phyloP scores from a whole-genome alignment of 2,888 invertebrate species.

The Alentia gelatinosa region DNA sequence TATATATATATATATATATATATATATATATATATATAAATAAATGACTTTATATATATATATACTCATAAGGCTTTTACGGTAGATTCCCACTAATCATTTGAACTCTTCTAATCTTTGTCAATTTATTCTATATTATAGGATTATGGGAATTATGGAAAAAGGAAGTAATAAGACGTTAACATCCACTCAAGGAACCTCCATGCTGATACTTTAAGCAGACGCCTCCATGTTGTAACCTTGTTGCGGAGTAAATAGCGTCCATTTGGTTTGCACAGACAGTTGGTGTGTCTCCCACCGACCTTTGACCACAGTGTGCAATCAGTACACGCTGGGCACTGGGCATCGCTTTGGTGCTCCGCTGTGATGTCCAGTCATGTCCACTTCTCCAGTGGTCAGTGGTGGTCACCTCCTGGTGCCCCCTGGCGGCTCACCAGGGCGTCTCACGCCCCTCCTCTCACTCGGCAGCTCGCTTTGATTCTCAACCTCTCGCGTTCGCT shows the following conservation, averaged over 20 bases:
- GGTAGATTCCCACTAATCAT: too few species aligned
- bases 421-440: background rate
- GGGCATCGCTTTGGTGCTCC: background rate
- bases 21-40: conserved; percentile 21
- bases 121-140: too few species aligned
- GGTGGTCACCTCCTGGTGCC: background rate
- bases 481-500: background rate
- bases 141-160: too few species aligned
- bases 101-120: too few species aligned
- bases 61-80: background rate
- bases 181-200: too few species aligned
- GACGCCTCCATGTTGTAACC: too few species aligned
- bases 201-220: too few species aligned
- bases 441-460: background rate
- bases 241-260: background rate
- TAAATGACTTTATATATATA: too few species aligned
- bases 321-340: background rate
- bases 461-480: background rate
- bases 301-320: background rate
- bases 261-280: background rate
- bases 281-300: background rate
- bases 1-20: conserved; percentile 41
- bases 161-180: too few species aligned
- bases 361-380: conserved; percentile 33
- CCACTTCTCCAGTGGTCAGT: conserved; percentile 16